Evolutionary conservation across 2,888 invertebrate genomes (phyloP).

Genomic region (Folsomia candida): DNA sequence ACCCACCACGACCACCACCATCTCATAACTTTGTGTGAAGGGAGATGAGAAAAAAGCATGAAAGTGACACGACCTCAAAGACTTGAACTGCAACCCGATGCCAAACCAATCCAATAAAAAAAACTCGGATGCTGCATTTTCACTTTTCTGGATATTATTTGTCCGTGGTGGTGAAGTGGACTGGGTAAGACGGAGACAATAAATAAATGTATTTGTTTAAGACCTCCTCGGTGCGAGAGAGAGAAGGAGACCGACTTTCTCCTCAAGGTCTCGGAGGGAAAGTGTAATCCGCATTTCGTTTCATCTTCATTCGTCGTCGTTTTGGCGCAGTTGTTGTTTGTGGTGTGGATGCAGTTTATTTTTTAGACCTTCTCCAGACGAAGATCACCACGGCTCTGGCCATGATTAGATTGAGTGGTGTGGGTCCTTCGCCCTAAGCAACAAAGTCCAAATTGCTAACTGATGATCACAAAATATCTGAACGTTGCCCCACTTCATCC

Average conservation of each 20-base stretch:
- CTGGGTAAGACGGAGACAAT: neutral
- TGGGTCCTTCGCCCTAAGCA: neutral
- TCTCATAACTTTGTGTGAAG: neutral
- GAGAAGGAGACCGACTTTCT: neutral
- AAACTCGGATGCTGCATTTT: neutral
- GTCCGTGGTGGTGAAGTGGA: too few relatives aligned
- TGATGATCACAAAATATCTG: neutral
- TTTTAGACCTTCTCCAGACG: neutral
- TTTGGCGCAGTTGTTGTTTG: neutral
- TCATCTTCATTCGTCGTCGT: neutral
- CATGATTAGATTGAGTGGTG: neutral
- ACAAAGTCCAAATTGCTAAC: neutral
- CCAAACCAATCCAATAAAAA: slow-evolving; percentile 2
- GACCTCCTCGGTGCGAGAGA: neutral
- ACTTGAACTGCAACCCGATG: neutral
- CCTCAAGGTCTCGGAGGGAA: neutral
- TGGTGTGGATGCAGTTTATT: neutral
- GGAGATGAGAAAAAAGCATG: neutral
- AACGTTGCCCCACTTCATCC: neutral
- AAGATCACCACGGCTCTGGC: neutral
- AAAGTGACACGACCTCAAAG: neutral
- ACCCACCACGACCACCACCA: neutral
- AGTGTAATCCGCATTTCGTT: neutral
- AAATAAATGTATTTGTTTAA: slow-evolving; percentile 5
- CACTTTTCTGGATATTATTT: neutral